Evolutionary conservation across 1,140 invertebrate genomes (phyloP).

Genomic region (Cardiocondyla obscurior): DNA sequence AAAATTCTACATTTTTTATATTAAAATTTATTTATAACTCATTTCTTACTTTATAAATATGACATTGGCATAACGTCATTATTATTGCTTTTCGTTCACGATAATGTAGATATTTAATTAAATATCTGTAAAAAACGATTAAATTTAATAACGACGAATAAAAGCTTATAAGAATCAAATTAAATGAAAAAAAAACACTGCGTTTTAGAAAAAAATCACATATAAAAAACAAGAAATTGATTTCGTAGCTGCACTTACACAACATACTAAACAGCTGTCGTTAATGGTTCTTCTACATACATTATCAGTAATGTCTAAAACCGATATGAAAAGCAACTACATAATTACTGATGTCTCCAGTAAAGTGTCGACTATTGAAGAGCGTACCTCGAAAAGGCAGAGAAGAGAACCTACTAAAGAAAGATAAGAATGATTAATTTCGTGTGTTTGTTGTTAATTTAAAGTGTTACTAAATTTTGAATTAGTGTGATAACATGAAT

Average conservation of each 20-base stretch:
- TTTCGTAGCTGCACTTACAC: neutral
- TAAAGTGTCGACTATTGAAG: neutral
- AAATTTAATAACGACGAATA: neutral
- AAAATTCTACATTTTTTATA: too few relatives aligned
- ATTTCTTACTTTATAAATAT: too few relatives aligned
- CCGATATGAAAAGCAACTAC: neutral
- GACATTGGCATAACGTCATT: too few relatives aligned
- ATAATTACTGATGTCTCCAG: neutral
- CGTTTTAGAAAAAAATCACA: neutral
- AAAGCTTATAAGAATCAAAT: neutral
- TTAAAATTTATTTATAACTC: too few relatives aligned
- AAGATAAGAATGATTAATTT: neutral
- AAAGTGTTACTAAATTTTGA: neutral
- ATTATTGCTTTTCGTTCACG: too few relatives aligned
- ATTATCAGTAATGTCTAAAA: slow-evolving; percentile 36
- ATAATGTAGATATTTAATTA: too few relatives aligned
- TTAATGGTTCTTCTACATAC: too few relatives aligned
- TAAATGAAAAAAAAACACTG: neutral
- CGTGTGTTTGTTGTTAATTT: neutral
- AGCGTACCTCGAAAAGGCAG: neutral
- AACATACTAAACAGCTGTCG: neutral
- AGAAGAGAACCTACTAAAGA: neutral
- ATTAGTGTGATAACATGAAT: neutral
- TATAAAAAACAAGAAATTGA: neutral
- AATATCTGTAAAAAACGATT: neutral